These are phyloP conservation scores for Ammodytes marinus DNA, from an alignment of 2,113 vertebrate species.

Conservation along the genomic window DNA sequence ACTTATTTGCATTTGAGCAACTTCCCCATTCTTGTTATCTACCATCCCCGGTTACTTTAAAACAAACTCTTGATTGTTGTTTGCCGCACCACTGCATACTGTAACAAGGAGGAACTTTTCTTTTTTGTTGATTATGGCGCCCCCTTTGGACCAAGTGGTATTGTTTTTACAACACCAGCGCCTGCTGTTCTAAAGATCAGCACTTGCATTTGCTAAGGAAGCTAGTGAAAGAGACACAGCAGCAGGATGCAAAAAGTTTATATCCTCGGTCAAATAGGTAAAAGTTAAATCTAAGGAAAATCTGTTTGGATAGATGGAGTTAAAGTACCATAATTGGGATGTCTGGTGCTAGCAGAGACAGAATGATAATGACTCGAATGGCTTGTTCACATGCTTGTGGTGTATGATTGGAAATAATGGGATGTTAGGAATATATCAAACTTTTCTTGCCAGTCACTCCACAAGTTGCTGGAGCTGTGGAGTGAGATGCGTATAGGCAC, in stretches of 20 bases:
- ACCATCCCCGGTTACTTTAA: constrained; percentile 5
- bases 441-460: constrained; percentile 63
- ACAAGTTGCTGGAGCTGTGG: constrained; percentile 14
- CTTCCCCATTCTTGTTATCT: constrained; percentile 8
- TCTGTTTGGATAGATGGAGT: constrained; percentile 41
- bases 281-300: constrained; percentile 38
- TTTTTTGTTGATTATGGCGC: no score
- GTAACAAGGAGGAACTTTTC: no score
- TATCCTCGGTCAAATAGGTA: constrained; percentile 34
- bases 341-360: constrained; percentile 42
- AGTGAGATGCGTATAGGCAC: constrained; percentile 8
- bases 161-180: no score
- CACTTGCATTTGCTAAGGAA: no score
- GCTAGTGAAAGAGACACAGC: no score
- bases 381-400: constrained; percentile 25
- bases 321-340: constrained; percentile 43
- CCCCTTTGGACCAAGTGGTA: no score
- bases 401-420: background rate
- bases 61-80: constrained; percentile 57
- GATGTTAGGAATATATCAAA: constrained; percentile 51
- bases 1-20: constrained; percentile 29
- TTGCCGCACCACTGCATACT: constrained; percentile 26
- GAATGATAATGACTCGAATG: constrained; percentile 36
- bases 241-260: constrained; percentile 15
- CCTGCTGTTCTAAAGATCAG: no score